phyloP scores from a whole-genome alignment of 1,140 invertebrate genomes.

The Calliphora vicina region DNA sequence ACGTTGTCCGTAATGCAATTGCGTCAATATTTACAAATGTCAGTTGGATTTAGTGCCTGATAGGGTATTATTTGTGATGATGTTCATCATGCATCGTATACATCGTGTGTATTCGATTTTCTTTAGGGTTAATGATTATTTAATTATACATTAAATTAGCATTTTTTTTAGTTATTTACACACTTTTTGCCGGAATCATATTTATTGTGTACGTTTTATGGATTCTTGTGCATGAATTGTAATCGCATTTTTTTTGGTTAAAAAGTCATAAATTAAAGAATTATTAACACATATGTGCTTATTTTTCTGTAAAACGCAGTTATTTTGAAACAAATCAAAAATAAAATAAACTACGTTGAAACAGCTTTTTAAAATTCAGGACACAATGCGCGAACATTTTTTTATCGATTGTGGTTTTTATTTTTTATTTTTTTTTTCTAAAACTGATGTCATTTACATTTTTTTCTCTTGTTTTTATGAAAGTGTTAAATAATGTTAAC shows the following conservation, averaged over 20 bases:
- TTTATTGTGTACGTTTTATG: not conserved
- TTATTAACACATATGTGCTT: not conserved
- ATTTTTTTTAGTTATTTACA: no score
- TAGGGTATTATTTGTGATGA: no score
- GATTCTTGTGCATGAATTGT: not conserved
- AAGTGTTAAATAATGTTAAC: not conserved
- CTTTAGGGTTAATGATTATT: no score
- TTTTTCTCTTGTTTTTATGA: not conserved
- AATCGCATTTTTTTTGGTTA: not conserved
- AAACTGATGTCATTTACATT: not conserved
- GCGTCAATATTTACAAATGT: not conserved
- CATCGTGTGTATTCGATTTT: no score
- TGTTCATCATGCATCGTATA: no score
- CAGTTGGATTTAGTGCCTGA: no score
- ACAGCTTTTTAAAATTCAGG: not conserved
- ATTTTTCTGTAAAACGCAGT: not conserved
- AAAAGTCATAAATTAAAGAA: not conserved
- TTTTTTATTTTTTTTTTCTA: not conserved
- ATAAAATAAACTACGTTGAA: not conserved
- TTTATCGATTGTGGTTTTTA: not conserved
- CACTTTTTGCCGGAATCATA: no score
- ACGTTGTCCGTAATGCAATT: not conserved
- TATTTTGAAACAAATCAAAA: not conserved
- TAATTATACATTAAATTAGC: no score
- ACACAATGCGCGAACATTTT: not conserved